A percentile compares a stretch with the other conserved stretches of the same genome.
Conservation (phyloP, 2,888 invertebrate species). For the Tenthredo distinguenda region DNA sequence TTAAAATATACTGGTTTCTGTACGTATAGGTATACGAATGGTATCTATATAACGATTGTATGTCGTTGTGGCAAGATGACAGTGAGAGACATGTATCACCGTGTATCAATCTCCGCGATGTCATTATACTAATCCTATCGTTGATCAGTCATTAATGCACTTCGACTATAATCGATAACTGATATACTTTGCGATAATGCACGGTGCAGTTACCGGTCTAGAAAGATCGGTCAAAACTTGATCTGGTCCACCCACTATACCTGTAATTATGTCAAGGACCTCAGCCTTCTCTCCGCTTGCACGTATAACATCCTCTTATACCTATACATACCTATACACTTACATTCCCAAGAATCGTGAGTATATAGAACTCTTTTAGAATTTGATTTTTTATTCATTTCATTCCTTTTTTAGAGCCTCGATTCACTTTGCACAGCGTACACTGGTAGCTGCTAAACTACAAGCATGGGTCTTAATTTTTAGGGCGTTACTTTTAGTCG, state of each 20-base stretch:
- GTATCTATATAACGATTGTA: neutral
- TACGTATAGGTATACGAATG: neutral
- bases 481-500: constrained; percentile 20
- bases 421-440: constrained; percentile 55
- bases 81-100: neutral
- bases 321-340: neutral
- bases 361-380: neutral
- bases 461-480: neutral
- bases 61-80: neutral
- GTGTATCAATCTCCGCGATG: neutral
- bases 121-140: neutral
- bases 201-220: constrained; percentile 15
- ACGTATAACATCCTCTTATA: constrained; percentile 61
- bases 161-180: constrained; percentile 12
- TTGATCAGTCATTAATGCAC: constrained; percentile 5
- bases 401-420: neutral
- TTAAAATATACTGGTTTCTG: constrained; percentile 30
- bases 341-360: neutral
- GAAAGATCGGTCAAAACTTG: constrained; percentile 62
- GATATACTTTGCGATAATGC: constrained; percentile 8
- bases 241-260: constrained; percentile 67
- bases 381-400: neutral
- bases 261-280: constrained; percentile 70
- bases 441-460: constrained; percentile 55
- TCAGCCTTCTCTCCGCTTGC: constrained; percentile 60